Conservation (phyloP, 64 coral and sea anemone species). For the Stichodactyla helianthus region DNA sequence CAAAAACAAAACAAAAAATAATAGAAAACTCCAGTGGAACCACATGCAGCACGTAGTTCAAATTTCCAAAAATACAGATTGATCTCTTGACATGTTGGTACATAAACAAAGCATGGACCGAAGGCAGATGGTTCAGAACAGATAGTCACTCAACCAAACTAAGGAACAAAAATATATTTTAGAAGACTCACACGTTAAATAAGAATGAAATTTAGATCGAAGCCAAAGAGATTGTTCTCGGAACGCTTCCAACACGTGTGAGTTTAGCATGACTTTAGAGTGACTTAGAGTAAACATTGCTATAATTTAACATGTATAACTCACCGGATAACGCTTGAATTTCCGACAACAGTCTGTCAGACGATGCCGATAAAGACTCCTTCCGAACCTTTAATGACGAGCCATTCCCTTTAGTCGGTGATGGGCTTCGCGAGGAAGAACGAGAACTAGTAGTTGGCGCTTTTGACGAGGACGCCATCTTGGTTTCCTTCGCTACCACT, state of each 20-base stretch:
- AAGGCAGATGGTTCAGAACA: neutral
- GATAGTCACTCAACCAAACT: neutral
- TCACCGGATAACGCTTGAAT: slow-evolving; percentile 34
- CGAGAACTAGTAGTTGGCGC: neutral
- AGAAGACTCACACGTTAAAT: neutral
- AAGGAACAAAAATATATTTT: neutral
- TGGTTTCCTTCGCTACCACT: slow-evolving; percentile 38
- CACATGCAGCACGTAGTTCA: neutral
- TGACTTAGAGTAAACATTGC: slow-evolving; percentile 24
- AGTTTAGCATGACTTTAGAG: neutral
- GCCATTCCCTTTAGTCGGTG: neutral
- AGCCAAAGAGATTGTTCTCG: neutral
- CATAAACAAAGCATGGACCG: neutral
- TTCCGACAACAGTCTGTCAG: slow-evolving; percentile 19
- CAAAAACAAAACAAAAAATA: neutral
- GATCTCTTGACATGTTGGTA: neutral
- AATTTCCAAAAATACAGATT: neutral
- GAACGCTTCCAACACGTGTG: neutral
- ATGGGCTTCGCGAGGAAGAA: neutral
- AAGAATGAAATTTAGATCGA: neutral
- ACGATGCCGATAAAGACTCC: slow-evolving; percentile 15
- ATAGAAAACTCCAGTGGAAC: neutral
- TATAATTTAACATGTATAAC: neutral
- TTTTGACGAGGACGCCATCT: slow-evolving; percentile 31
- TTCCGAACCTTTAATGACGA: slow-evolving; percentile 8